These are phyloP conservation scores for Lanius collurio DNA, from an alignment of 2,113 vertebrate genomes.

Conservation along the genomic window DNA sequence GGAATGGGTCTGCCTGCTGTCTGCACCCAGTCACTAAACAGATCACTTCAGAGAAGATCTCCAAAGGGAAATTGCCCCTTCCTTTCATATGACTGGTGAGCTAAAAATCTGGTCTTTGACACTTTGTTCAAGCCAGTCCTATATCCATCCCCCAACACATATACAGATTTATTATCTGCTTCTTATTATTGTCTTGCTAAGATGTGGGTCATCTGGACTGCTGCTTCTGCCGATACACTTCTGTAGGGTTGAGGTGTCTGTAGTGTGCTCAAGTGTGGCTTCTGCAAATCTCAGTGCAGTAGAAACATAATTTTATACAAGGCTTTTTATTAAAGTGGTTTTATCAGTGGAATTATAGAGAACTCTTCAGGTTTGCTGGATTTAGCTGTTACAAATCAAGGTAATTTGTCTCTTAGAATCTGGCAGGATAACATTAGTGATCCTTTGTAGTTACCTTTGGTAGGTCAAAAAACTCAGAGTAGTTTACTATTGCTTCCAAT, in stretches of 20 bases:
- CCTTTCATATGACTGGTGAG: not conserved
- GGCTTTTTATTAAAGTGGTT: not conserved
- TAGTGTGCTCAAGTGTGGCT: not conserved
- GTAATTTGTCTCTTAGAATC: not conserved
- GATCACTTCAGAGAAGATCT: not conserved
- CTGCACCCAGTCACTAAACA: not conserved
- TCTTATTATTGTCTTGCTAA: not conserved
- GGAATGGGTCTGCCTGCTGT: not conserved
- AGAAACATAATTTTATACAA: not conserved
- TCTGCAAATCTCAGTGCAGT: not conserved
- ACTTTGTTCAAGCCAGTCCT: not conserved
- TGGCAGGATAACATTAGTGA: not conserved
- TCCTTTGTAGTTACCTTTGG: not conserved
- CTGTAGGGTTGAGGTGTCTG: not conserved
- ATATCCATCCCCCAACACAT: not conserved
- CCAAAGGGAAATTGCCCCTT: not conserved
- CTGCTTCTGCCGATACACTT: not conserved
- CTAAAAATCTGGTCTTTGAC: not conserved
- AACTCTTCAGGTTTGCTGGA: not conserved
- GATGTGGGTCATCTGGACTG: not conserved
- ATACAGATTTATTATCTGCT: not conserved
- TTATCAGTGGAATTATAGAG: not conserved
- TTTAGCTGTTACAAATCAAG: not conserved
- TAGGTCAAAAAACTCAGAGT: not conserved
- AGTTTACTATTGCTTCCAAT: not conserved